Evolutionary conservation across 2,888 invertebrate genomes (phyloP).

Genomic region (Apamea anceps): DNA sequence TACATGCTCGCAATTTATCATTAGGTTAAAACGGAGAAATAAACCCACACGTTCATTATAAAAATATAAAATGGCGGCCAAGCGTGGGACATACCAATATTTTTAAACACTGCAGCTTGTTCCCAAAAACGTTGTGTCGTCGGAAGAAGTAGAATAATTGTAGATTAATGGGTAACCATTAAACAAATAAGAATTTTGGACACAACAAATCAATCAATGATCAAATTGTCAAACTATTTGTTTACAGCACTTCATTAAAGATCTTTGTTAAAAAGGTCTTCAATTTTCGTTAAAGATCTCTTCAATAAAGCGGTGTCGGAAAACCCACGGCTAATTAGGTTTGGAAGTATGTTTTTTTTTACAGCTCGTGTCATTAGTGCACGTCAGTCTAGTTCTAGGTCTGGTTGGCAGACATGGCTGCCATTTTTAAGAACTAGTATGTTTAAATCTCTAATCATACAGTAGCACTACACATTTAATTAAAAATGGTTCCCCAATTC

Average conservation of each 20-base stretch:
- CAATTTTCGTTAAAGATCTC: neutral
- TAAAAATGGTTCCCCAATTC: neutral
- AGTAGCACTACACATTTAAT: neutral
- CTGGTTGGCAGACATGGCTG: neutral
- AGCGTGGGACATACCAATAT: conserved; percentile 17
- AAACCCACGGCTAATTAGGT: neutral
- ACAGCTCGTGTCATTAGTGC: neutral
- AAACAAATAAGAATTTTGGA: conserved; percentile 3
- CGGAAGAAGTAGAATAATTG: neutral
- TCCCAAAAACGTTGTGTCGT: neutral
- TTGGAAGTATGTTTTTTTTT: neutral
- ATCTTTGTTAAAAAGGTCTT: neutral
- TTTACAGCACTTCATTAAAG: neutral
- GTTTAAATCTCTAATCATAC: neutral
- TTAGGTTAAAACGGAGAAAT: conserved; percentile 32
- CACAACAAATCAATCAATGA: conserved; percentile 11
- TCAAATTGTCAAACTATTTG: neutral
- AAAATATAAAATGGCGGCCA: conserved; percentile 23
- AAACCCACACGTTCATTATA: conserved; percentile 53
- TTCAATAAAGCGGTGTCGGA: neutral
- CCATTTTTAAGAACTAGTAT: neutral
- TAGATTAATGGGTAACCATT: neutral
- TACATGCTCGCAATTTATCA: conserved; percentile 51
- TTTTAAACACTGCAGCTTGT: conserved; percentile 12
- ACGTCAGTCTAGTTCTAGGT: neutral